Conservation (phyloP, 2,113 vertebrate species). For the Erythrolamprus reginae region DNA sequence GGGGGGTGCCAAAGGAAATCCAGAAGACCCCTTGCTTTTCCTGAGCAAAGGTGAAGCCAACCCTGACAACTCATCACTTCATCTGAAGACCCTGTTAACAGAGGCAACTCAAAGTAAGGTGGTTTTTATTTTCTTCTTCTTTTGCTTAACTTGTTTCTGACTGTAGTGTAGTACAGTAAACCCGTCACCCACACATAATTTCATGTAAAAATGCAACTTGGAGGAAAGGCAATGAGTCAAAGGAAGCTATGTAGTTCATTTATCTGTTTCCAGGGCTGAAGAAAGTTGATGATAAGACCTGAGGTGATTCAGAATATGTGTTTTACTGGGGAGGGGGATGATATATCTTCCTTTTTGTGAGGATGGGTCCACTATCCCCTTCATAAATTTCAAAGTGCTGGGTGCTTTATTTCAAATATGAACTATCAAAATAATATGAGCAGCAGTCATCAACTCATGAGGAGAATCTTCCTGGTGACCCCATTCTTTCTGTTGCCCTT, state of each 20-base stretch:
- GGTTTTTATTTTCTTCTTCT: not conserved
- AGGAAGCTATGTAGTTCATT: not conserved
- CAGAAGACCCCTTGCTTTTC: not conserved
- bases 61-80: not conserved
- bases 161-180: too few relatives aligned
- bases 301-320: not conserved
- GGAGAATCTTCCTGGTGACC: too few relatives aligned
- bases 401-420: too few relatives aligned
- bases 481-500: not conserved
- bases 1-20: not conserved
- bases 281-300: not conserved
- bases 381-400: not conserved
- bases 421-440: too few relatives aligned
- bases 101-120: constrained; percentile 45
- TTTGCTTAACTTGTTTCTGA: not conserved
- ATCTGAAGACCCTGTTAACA: constrained; percentile 23
- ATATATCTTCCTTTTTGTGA: not conserved
- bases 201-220: not conserved
- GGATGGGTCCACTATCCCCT: not conserved
- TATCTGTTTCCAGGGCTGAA: not conserved
- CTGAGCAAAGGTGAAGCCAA: constrained; percentile 11
- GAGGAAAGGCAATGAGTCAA: not conserved
- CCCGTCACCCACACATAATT: not conserved
- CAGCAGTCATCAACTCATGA: too few relatives aligned
- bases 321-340: not conserved